Base-by-base conservation (phyloP, 2,888 invertebrate genomes). In the Arctia plantaginis region DNA sequence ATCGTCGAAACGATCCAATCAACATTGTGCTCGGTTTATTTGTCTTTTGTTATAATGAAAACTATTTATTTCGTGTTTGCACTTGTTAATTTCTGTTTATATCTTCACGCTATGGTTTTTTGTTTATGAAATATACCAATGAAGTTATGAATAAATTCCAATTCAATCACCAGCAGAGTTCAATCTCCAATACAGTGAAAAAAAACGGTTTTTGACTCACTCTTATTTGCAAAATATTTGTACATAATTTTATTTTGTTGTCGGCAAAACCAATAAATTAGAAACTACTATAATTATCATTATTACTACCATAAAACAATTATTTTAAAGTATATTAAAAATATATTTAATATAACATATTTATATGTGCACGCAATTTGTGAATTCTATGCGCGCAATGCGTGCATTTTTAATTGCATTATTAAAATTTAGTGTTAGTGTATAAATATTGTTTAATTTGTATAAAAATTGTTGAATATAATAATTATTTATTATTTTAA, bases 1-100 rank as follows among this genome's bases (percentile, higher is more conserved):
- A 67, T 35, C 30, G 33, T 18, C 33, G 15, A 30, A n/a, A 35
- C 65, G 70, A 51, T 39, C 69, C 74, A 80, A 75, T 71, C 70
- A 75, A 69, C 72, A 67, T 66, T 72, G 79, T 55, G 35, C 68
- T 35, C 65, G 20, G 23, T 64, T 33, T 55, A 39, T 39, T 51
- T 12, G 33, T 27, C 71, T 27, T 65, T 33, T 68, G 33, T 65
- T 35, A 35, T 64, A 35, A 72, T 71, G 66, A 47, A 59, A 39
- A 67, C 41, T 73, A 66, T 64, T 69, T 64, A 59, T 47, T 23
- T 64, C 65, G 66, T 12, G 55, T 66, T 71, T 70, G 41, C 20
- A 27, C 51, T 47, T n/a, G 18, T n/a, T n/a, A 35, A 51, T 51
- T 35, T 66, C 35, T 51, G 7, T 65, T 55, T 51, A 74, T 73